Evolutionary conservation across 2,888 invertebrate species (phyloP).

Genomic region (Drosophila austrosaltans): DNA sequence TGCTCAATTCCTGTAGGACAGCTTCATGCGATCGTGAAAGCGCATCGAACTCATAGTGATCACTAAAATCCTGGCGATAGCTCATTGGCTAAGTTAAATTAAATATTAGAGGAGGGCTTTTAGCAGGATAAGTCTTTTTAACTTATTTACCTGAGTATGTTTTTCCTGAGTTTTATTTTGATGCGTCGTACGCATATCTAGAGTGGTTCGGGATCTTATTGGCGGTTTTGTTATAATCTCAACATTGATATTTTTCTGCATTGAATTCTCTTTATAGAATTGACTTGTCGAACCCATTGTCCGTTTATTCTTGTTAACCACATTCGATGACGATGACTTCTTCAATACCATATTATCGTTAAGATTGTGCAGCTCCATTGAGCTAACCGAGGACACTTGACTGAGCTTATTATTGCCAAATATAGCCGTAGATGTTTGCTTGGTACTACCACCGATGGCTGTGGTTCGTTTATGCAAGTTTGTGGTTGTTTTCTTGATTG

Average conservation of each 20-base stretch:
- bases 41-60: slow-evolving; percentile 81
- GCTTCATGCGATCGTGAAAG: slow-evolving; percentile 82
- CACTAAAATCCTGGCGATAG: slow-evolving; percentile 77
- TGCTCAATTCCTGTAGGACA: slow-evolving; percentile 82
- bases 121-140: not conserved
- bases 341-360: slow-evolving; percentile 82
- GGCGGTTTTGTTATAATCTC: slow-evolving; percentile 83
- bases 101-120: not conserved
- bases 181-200: slow-evolving; percentile 80
- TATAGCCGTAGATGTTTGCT: slow-evolving; percentile 58
- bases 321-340: slow-evolving; percentile 80
- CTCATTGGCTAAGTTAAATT: slow-evolving; percentile 55
- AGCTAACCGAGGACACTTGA: slow-evolving; percentile 81
- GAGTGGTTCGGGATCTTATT: slow-evolving; percentile 82
- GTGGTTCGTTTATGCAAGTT: slow-evolving; percentile 77
- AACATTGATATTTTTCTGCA: slow-evolving; percentile 81
- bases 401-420: slow-evolving; percentile 75
- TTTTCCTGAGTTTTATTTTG: slow-evolving; percentile 66
- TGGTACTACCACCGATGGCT: slow-evolving; percentile 47
- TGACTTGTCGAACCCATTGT: slow-evolving; percentile 70
- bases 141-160: slow-evolving; percentile 63
- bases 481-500: slow-evolving; percentile 76
- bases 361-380: slow-evolving; percentile 83
- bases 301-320: slow-evolving; percentile 78
- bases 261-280: slow-evolving; percentile 81